These are phyloP conservation scores for Cryptophagus acutangulus DNA, from an alignment of 2,888 invertebrate genomes.

Conservation along the genomic window DNA sequence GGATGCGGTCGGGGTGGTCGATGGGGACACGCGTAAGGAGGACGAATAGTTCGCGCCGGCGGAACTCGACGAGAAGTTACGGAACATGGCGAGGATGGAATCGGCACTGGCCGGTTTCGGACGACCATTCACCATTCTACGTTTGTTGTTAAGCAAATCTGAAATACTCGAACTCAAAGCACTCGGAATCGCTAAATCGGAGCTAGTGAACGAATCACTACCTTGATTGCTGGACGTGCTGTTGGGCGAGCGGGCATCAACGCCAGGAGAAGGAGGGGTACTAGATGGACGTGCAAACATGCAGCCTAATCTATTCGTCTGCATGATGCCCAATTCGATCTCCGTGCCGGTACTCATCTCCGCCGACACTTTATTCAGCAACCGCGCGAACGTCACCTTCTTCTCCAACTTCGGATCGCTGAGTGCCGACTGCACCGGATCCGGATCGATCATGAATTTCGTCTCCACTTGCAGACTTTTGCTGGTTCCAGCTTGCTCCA, in stretches of 20 bases:
- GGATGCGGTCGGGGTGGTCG: slow-evolving; percentile 68
- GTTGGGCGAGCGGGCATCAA: slow-evolving; percentile 58
- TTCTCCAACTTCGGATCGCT: slow-evolving; percentile 69
- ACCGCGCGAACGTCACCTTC: slow-evolving; percentile 71
- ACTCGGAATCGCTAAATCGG: slow-evolving; percentile 61
- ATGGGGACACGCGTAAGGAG: slow-evolving; percentile 61
- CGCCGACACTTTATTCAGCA: slow-evolving; percentile 69
- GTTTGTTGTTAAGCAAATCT: slow-evolving; percentile 40
- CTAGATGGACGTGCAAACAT: slow-evolving; percentile 48
- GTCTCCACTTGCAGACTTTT: slow-evolving; percentile 56
- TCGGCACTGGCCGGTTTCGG: slow-evolving; percentile 73
- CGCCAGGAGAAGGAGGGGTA: slow-evolving; percentile 64
- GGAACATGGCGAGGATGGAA: slow-evolving; percentile 73
- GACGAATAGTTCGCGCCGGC: slow-evolving; percentile 57
- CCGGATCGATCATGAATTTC: slow-evolving; percentile 47
- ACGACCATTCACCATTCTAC: slow-evolving; percentile 43
- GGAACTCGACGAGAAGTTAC: slow-evolving; percentile 64
- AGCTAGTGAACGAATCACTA: slow-evolving; percentile 71
- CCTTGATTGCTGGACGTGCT: slow-evolving; percentile 73
- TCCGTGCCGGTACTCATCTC: slow-evolving; percentile 75
- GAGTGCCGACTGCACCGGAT: slow-evolving; percentile 55
- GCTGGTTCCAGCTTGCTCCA: slow-evolving; percentile 40
- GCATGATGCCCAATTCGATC: slow-evolving; percentile 54
- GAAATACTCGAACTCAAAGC: slow-evolving; percentile 55
- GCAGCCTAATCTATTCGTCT: slow-evolving; percentile 41